Conservation (phyloP, 2,113 vertebrate species). For the Sclerurus mexicanus region DNA sequence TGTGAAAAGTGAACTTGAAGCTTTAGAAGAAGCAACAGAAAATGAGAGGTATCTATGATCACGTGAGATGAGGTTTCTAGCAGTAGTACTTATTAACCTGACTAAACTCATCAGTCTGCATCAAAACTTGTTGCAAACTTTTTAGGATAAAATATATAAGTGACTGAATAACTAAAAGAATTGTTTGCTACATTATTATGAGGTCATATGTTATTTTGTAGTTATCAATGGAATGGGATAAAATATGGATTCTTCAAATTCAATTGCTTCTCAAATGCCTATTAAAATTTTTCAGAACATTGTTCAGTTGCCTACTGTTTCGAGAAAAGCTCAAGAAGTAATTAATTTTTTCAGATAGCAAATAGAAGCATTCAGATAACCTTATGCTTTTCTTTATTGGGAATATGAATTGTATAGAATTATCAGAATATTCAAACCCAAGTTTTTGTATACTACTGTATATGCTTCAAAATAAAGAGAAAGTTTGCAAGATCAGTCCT, state of each 20-base stretch:
- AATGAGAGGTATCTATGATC: slow-evolving; percentile 72
- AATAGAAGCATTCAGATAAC: neutral
- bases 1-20: slow-evolving; percentile 62
- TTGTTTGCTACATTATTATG: neutral
- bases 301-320: neutral
- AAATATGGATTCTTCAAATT: neutral
- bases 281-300: neutral
- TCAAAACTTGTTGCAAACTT: neutral
- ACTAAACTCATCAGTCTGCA: neutral
- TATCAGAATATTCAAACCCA: neutral
- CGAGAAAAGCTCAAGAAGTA: neutral
- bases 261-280: neutral
- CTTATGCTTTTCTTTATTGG: neutral
- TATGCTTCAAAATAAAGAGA: neutral
- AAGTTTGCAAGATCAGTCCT: neutral
- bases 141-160: neutral
- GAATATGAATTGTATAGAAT: neutral
- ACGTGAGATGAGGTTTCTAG: neutral
- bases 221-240: neutral
- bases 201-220: neutral
- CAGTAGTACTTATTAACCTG: neutral
- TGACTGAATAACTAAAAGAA: neutral
- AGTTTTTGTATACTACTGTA: neutral
- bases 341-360: neutral
- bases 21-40: slow-evolving; percentile 66